phyloP scores from a whole-genome alignment of 1,140 invertebrate species.

The Lasaia peninsularis region DNA sequence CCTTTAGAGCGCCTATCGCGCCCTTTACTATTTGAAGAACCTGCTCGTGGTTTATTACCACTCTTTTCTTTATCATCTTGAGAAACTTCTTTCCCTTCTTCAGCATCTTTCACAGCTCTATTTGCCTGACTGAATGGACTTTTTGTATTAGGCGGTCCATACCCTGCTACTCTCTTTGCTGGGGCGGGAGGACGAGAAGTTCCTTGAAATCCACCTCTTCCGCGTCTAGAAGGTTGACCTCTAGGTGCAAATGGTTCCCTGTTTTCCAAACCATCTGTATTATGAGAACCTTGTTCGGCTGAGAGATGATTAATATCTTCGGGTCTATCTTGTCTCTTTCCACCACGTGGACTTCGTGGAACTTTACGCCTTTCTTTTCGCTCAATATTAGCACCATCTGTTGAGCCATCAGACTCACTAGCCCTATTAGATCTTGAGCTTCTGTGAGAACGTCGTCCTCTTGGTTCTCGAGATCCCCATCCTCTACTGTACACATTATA shows the following conservation, averaged over 20 bases:
- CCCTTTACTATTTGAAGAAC: slow-evolving; percentile 81
- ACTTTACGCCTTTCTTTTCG: slow-evolving; percentile 62
- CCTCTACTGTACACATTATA: slow-evolving; percentile 66
- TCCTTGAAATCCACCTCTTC: slow-evolving; percentile 82
- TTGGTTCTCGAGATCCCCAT: slow-evolving; percentile 62
- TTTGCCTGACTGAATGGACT: slow-evolving; percentile 84
- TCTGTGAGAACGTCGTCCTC: slow-evolving; percentile 60
- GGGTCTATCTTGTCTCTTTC: slow-evolving; percentile 53
- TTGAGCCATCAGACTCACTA: slow-evolving; percentile 66
- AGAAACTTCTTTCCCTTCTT: slow-evolving; percentile 64
- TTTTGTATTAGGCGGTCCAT: slow-evolving; percentile 86
- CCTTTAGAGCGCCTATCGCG: slow-evolving; percentile 79
- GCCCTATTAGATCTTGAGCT: slow-evolving; percentile 69
- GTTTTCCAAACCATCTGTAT: slow-evolving; percentile 53
- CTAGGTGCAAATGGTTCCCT: slow-evolving; percentile 84
- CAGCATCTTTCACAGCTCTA: slow-evolving; percentile 69
- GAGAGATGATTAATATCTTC: slow-evolving; percentile 42
- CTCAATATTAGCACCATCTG: slow-evolving; percentile 58
- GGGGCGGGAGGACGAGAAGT: slow-evolving; percentile 69
- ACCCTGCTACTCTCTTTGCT: slow-evolving; percentile 82
- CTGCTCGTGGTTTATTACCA: slow-evolving; percentile 84
- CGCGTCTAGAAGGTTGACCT: slow-evolving; percentile 88
- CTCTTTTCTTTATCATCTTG: slow-evolving; percentile 63
- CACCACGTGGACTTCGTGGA: slow-evolving; percentile 55
- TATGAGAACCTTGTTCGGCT: slow-evolving; percentile 32